A percentile compares a stretch with the other conserved stretches of the same genome.
These are phyloP conservation scores for Lordiphosa andalusiaca DNA, from an alignment of 2,888 invertebrate species.

Conservation along the genomic window DNA sequence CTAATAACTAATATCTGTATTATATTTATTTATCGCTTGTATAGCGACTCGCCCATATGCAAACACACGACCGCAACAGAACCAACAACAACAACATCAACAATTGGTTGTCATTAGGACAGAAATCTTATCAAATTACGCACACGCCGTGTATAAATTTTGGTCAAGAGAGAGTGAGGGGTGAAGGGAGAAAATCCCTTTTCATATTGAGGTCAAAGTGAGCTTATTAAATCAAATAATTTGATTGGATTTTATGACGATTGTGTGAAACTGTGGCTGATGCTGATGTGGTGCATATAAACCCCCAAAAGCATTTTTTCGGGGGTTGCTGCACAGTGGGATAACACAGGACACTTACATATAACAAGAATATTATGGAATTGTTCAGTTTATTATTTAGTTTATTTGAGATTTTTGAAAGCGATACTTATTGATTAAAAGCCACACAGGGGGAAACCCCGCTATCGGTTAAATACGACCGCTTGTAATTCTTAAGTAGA, in stretches of 20 bases:
- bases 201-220: conserved; percentile 53
- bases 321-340: conserved; percentile 25
- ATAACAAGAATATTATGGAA: no score
- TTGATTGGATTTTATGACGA: conserved; percentile 51
- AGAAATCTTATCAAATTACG: conserved; percentile 68
- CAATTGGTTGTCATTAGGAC: conserved; percentile 54
- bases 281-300: conserved; percentile 40
- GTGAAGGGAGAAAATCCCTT: neutral
- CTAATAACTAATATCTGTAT: conserved; percentile 72
- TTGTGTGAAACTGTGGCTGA: conserved; percentile 24
- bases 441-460: no score
- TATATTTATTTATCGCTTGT: conserved; percentile 72
- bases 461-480: no score
- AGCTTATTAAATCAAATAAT: conserved; percentile 64
- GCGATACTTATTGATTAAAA: no score
- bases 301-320: conserved; percentile 16
- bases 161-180: neutral
- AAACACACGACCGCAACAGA: conserved; percentile 47
- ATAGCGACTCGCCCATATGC: conserved; percentile 51
- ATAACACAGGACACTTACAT: no score
- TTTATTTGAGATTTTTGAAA: no score
- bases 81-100: conserved; percentile 16
- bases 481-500: no score
- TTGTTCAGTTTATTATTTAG: no score
- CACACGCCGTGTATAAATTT: conserved; percentile 53